These are phyloP conservation scores for Cliona cf. orientalis DNA, from an alignment of 37 sponge, comb jelly and placozoan species.

Conservation along the genomic window DNA sequence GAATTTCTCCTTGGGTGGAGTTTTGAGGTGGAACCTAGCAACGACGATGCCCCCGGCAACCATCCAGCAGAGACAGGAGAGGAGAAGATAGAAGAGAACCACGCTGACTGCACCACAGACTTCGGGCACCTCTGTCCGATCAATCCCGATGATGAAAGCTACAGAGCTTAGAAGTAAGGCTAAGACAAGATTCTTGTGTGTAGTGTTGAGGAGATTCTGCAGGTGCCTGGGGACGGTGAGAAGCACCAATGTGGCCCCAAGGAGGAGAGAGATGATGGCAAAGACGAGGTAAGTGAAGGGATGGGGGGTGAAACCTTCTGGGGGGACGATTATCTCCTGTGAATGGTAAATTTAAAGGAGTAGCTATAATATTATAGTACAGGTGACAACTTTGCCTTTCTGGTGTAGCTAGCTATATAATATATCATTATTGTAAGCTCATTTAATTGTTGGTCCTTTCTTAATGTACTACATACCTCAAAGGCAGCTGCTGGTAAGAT, in stretches of 20 bases:
- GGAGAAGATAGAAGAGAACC: constrained; percentile 6
- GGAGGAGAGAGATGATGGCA: constrained; percentile 2
- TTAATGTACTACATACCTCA: constrained; percentile 32
- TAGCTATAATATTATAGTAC: background rate
- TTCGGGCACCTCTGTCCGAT: constrained; percentile 41
- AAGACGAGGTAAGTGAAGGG: constrained; percentile 39
- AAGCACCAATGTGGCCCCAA: constrained; percentile 1
- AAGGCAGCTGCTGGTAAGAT: constrained; percentile 44
- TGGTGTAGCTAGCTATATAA: background rate
- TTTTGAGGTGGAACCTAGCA: constrained; percentile 23
- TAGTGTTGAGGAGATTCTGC: constrained; percentile 25
- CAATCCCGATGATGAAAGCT: constrained; percentile 33
- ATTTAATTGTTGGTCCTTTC: no score
- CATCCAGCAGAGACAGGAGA: constrained; percentile 31
- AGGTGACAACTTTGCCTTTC: no score
- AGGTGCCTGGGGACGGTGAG: constrained; percentile 7
- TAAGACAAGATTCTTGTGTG: constrained; percentile 45
- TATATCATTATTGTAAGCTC: background rate
- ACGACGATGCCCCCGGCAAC: constrained; percentile 17
- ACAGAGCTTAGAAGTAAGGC: constrained; percentile 20
- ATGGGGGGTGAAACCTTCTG: background rate
- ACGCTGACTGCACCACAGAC: background rate
- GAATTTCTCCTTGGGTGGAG: constrained; percentile 21
- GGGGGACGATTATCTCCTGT: background rate
- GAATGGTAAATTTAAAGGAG: background rate